Evolutionary conservation across 2,113 vertebrate species (phyloP), one percentile per base, ranked within the genome.

Genomic region (Cacatua alba): DNA sequence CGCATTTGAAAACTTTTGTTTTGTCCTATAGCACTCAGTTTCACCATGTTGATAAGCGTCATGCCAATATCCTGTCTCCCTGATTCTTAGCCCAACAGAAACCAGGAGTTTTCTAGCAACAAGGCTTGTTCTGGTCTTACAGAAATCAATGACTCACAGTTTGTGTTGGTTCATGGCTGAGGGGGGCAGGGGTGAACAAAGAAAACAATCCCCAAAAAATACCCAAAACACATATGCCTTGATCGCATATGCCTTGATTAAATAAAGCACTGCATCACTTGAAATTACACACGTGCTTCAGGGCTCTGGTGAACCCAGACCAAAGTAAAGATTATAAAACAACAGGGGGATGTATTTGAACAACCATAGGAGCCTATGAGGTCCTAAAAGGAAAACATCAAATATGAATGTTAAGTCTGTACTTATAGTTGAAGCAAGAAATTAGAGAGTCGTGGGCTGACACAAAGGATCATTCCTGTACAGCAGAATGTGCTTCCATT

Each of bases 171-270:
- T 91, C 26, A 31, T 24, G n/a, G 35, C 39, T 82, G 69, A 62
- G 2, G 9, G 57, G 1, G 31, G 46, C 3, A 11, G 3, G 4
- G 9, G 13, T 4, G 25, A 46, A 8, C 33, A 44, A 10, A 17
- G 68, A 28, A 52, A 14, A 26, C 9, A 3, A 2, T 2, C 12
- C 10, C 3, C n/a, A 12, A 17, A 29, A 23, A 59, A 80, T 69
- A 15, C 51, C 17, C 21, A 11, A 48, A 59, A 16, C 18, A 64
- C 53, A 33, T 6, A 55, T 7, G 28, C 28, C 52, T 53, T 53
- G 28, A 53, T 11, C 12, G 0, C 2, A 5, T 1, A 41, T 17
- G 49, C 33, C 18, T 60, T 37, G 39, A 69, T 24, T 89, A 29
- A 41, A 16, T 37, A 77, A 60, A 71, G 24, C n/a, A 60, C 33